Evolutionary conservation across 2,888 invertebrate species (phyloP), one percentile per base, ranked within the genome.

Genomic region (Ecliptopera silaceata): DNA sequence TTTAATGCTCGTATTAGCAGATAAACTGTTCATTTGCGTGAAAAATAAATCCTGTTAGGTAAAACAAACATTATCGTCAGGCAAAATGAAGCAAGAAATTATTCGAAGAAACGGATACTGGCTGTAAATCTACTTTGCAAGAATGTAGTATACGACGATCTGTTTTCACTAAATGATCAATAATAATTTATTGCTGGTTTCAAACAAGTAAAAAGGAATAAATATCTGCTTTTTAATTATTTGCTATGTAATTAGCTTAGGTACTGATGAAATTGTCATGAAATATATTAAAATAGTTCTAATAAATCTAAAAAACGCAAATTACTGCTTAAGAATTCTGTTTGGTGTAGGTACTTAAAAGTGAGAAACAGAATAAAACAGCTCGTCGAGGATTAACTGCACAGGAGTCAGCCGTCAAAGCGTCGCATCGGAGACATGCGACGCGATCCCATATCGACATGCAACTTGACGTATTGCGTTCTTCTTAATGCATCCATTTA

Each of bases 391-490:
- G 77, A 85, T 82, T 79, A 81, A 84, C 72, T 74, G 69, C 70
- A 61, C 68, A 64, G 32, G 41, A 43, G 53, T 53, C 34, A 68
- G 68, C 64, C 50, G 64, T 59, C 59, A 66, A 61, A 59, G 68
- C 66, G 61, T 61, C 68, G 44, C 56, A 45, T 42, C 52, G 52
- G 53, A 67, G 66, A 70, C 72, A 77, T 69, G 77, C 69, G 65
- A 74, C 67, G 68, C 71, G 82, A 80, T 79, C 72, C 75, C 72
- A 78, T 77, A 81, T 83, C 84, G 75, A 83, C 88, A 88, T 84
- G 88, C 86, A 72, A 86, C 77, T 84, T 86, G 84, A 86, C 80
- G 77, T 77, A 85, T 78, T 74, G 75, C 74, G 68, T 74, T 74
- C 68, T 71, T 69, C 77, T 80, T 79, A 79, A 80, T 78, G 77